Evolutionary conservation across 2,113 vertebrate genomes (phyloP).

Genomic region (Nerophis ophidion): DNA sequence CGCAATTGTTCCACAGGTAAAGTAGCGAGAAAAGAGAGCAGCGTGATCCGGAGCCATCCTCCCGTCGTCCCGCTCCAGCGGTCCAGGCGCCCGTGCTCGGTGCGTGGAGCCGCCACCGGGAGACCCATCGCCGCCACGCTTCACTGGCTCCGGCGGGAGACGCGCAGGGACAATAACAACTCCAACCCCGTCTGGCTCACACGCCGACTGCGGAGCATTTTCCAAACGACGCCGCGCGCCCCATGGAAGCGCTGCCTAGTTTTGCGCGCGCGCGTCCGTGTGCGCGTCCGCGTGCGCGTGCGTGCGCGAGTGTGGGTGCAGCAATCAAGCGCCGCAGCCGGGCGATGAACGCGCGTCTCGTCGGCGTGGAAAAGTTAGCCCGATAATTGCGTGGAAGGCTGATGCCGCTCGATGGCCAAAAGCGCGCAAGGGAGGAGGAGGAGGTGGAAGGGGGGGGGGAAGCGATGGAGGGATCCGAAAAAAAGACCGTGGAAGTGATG

Average conservation of each 20-base stretch:
- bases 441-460: neutral
- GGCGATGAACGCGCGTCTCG: slow-evolving; percentile 48
- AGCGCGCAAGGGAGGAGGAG: slow-evolving; percentile 25
- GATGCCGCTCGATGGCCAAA: slow-evolving; percentile 45
- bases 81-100: slow-evolving; percentile 59
- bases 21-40: slow-evolving; percentile 70
- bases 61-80: slow-evolving; percentile 66
- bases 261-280: too few relatives aligned
- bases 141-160: slow-evolving; percentile 5
- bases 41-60: slow-evolving; percentile 71
- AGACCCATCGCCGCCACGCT: slow-evolving; percentile 51
- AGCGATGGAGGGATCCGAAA: neutral
- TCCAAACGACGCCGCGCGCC: slow-evolving; percentile 66
- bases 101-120: slow-evolving; percentile 51
- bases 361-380: slow-evolving; percentile 50
- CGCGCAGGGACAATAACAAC: slow-evolving; percentile 18
- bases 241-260: slow-evolving; percentile 61
- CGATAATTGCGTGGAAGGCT: slow-evolving; percentile 30
- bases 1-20: slow-evolving; percentile 83
- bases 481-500: slow-evolving; percentile 24
- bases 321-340: neutral
- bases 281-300: too few relatives aligned
- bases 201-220: slow-evolving; percentile 64
- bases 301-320: neutral
- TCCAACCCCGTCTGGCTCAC: slow-evolving; percentile 62